Evolutionary conservation across 2,888 invertebrate species (phyloP).

Genomic region (Phyto melanocephala): DNA sequence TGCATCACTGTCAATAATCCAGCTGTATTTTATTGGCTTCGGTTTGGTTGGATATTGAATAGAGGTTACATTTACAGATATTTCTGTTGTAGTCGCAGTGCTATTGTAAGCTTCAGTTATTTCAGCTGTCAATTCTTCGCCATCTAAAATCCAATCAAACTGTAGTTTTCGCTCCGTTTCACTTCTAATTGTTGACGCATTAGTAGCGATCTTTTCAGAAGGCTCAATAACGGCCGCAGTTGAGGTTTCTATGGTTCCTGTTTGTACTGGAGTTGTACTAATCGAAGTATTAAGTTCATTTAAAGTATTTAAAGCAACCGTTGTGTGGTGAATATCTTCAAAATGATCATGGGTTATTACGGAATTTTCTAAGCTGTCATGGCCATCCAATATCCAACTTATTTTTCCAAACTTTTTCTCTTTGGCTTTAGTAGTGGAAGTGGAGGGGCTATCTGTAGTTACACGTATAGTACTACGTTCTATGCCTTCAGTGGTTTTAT

Average conservation of each 20-base stretch:
- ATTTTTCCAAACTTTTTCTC: slow-evolving; percentile 53
- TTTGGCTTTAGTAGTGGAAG: slow-evolving; percentile 15
- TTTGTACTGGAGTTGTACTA: background rate
- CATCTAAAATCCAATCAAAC: slow-evolving; percentile 66
- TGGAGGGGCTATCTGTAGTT: background rate
- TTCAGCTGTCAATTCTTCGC: slow-evolving; percentile 39
- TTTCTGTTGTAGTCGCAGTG: slow-evolving; percentile 10
- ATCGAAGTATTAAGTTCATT: slow-evolving; percentile 41
- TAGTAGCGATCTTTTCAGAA: background rate
- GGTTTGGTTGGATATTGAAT: slow-evolving; percentile 63
- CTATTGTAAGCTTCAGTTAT: slow-evolving; percentile 31
- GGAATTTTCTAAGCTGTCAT: slow-evolving; percentile 65
- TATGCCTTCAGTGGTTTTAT: background rate
- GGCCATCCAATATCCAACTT: slow-evolving; percentile 61
- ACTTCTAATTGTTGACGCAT: background rate
- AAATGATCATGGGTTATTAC: slow-evolving; percentile 23
- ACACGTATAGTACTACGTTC: background rate
- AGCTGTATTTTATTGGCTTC: slow-evolving; percentile 68
- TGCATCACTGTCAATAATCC: slow-evolving; percentile 70
- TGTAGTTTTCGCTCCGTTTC: slow-evolving; percentile 60
- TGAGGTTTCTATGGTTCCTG: background rate
- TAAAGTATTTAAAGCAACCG: slow-evolving; percentile 19
- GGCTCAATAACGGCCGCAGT: background rate
- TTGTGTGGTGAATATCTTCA: slow-evolving; percentile 13
- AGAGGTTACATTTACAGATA: slow-evolving; percentile 39